These are phyloP conservation scores for Chydorus sphaericus DNA, from an alignment of 2,888 invertebrate genomes.

Conservation along the genomic window DNA sequence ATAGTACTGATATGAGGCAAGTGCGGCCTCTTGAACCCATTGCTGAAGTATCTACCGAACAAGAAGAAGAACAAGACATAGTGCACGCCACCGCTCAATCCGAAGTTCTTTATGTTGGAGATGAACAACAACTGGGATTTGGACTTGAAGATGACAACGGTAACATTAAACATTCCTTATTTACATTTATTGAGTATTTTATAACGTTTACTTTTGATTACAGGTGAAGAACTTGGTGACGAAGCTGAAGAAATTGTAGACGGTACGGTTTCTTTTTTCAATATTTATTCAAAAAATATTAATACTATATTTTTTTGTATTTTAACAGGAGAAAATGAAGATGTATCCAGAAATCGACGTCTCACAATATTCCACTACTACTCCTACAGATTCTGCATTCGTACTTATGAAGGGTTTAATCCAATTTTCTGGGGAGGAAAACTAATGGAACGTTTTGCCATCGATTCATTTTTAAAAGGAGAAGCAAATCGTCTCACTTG, in stretches of 20 bases:
- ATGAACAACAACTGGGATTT: background rate
- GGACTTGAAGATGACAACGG: background rate
- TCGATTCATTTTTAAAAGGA: slow-evolving; percentile 23
- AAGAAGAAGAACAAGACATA: too few species aligned
- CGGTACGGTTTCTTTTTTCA: too few species aligned
- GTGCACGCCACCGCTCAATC: too few species aligned
- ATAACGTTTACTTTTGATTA: too few species aligned
- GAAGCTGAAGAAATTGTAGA: too few species aligned
- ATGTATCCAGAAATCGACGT: background rate
- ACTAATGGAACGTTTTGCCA: slow-evolving; percentile 23
- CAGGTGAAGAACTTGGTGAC: too few species aligned
- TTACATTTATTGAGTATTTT: too few species aligned
- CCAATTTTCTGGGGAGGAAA: slow-evolving; percentile 21
- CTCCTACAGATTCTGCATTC: slow-evolving; percentile 10
- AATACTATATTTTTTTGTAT: too few species aligned
- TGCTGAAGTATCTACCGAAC: too few species aligned
- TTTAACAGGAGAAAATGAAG: background rate
- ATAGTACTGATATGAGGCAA: slow-evolving; percentile 13
- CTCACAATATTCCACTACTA: background rate
- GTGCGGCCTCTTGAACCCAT: too few species aligned
- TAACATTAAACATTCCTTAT: background rate
- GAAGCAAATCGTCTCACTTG: slow-evolving; percentile 23
- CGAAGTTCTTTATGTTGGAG: background rate
- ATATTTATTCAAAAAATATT: too few species aligned
- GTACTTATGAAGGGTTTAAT: slow-evolving; percentile 22